Conservation (phyloP, 2,797 vertebrate species). For the Apodemus agrarius region DNA sequence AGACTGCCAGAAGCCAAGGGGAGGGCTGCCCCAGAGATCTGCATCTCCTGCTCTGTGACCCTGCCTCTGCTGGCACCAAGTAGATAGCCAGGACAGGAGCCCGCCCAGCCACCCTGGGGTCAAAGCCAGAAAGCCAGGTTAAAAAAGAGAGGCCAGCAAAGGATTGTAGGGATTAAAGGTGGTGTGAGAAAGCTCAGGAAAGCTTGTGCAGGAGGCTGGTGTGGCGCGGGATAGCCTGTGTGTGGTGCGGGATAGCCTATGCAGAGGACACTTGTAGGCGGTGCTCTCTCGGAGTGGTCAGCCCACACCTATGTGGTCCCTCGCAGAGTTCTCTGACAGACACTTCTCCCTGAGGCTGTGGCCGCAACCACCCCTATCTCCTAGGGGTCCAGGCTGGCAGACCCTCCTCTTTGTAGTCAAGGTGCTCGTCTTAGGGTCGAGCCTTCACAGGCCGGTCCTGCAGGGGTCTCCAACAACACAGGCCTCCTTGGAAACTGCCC, state of each 20-base stretch:
- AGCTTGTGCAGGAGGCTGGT: neutral
- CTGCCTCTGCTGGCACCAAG: neutral
- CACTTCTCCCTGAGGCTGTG: neutral
- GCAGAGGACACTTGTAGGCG: too few species aligned
- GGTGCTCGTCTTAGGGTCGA: too few species aligned
- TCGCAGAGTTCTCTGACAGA: neutral
- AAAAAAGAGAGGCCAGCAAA: neutral
- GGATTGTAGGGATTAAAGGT: too few species aligned
- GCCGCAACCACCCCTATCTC: neutral
- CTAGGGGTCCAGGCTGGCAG: too few species aligned
- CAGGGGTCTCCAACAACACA: neutral
- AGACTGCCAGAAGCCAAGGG: neutral
- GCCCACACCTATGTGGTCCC: neutral
- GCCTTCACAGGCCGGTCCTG: neutral
- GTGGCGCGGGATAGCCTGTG: neutral
- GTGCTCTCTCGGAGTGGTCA: neutral
- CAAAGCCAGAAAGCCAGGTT: neutral
- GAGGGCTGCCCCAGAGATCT: accelerated
- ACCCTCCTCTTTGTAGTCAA: too few species aligned
- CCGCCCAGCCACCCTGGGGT: neutral
- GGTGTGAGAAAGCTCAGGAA: neutral
- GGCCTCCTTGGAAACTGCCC: neutral
- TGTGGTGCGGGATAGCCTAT: neutral
- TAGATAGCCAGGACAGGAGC: neutral
- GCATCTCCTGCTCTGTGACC: neutral